Base-by-base conservation (phyloP, 1,140 invertebrate genomes). In the Bombus fervidus region DNA sequence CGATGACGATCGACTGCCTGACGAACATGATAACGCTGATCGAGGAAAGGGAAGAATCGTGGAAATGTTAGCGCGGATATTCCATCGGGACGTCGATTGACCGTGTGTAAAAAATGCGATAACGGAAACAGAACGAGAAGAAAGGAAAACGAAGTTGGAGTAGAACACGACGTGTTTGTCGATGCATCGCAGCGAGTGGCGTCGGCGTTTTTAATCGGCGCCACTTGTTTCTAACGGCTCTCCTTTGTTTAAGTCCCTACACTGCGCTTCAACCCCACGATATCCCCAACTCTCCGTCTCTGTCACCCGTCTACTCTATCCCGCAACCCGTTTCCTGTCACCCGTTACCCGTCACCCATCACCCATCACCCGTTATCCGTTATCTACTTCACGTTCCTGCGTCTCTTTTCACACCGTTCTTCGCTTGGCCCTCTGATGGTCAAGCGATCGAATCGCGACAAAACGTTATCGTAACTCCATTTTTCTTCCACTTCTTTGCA, bases 161-260 rank as follows among this genome's bases (percentile, higher is more conserved):
- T 43, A 72, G 86, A 89, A 89, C 62, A 78, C 53, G 81, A 47
- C 39, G 85, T 89, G 85, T 92, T 92, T 90, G 89, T 83, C 89
- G 78, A 90, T 89, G 89, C 86, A 74, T 87, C 76, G 72, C n/a
- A 39, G 81, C 74, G 76, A 91, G 86, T 59, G 69, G 81, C 86
- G 90, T 91, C 86, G 87, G 83, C 87, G 88, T 93, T 94, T 94
- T 93, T 93, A 94, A 94, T 94, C 93, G 94, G 87, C 90, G 90
- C 93, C 93, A 93, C 94, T 94, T 94, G 93, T 93, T 93, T 92
- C 91, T 94, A 94, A 94, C 92, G 93, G 94, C 90, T 77, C 91
- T 94, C 91, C 91, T 93, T 94, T 94, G 92, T 94, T 94, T 93
- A 89, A 94, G 92, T 86, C 89, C 81, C 87, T 90, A 85, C 79